Conservation (phyloP, 2,797 vertebrate genomes). For the Valencia hispanica region DNA sequence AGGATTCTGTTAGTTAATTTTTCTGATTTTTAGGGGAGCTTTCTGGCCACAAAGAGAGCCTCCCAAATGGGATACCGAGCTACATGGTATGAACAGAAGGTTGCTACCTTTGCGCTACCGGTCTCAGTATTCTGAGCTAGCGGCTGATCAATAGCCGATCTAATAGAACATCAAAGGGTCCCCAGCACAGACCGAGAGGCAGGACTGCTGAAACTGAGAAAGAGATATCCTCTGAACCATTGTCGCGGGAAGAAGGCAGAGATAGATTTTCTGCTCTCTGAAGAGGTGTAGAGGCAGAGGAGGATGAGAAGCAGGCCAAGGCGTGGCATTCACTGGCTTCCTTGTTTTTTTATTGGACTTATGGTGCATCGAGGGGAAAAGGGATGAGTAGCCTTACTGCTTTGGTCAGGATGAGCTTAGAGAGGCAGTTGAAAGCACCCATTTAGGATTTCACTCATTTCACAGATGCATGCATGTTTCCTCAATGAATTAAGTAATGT, state of each 20-base stretch:
- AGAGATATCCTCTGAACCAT: slow-evolving; percentile 47
- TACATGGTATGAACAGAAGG: slow-evolving; percentile 30
- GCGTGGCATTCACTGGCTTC: slow-evolving; percentile 52
- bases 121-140: slow-evolving; percentile 70
- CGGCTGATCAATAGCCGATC: slow-evolving; percentile 75
- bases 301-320: slow-evolving; percentile 41
- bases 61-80: slow-evolving; percentile 42
- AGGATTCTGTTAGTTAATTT: slow-evolving; percentile 10
- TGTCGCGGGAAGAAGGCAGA: slow-evolving; percentile 27
- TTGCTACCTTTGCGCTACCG: slow-evolving; percentile 65
- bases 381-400: slow-evolving; percentile 20
- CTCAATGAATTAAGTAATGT: background rate
- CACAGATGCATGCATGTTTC: background rate
- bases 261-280: slow-evolving; percentile 47
- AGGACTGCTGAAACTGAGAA: slow-evolving; percentile 68
- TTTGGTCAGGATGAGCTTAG: slow-evolving; percentile 11
- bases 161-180: slow-evolving; percentile 75
- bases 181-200: slow-evolving; percentile 44
- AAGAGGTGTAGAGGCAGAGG: slow-evolving; percentile 34
- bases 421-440: slow-evolving; percentile 6
- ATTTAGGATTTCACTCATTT: slow-evolving; percentile 10
- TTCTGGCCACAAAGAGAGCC: slow-evolving; percentile 23
- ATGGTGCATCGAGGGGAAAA: slow-evolving; percentile 55
- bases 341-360: slow-evolving; percentile 56
- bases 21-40: slow-evolving; percentile 13